phyloP scores from a whole-genome alignment of 2,797 vertebrate species.

The Pseudochirops cupreus region DNA sequence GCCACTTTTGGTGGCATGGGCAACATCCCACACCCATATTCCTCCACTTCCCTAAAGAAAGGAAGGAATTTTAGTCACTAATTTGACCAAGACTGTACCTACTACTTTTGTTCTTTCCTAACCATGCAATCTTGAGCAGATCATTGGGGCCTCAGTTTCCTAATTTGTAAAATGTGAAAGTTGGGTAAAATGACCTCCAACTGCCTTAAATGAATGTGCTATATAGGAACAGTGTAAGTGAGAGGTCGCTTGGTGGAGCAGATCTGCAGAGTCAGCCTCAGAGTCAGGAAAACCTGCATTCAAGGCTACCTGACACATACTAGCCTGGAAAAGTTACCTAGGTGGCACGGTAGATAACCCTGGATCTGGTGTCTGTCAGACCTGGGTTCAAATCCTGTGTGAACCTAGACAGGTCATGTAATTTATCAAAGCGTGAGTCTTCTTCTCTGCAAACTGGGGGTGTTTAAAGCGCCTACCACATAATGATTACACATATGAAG shows the following conservation, averaged over 20 bases:
- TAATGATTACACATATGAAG: neutral
- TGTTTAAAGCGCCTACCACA: neutral
- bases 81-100: neutral
- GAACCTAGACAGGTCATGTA: neutral
- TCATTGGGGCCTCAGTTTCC: neutral
- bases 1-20: neutral
- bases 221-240: neutral
- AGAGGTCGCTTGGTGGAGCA: neutral
- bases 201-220: neutral
- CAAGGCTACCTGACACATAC: neutral
- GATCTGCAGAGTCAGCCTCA: neutral
- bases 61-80: neutral
- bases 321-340: neutral
- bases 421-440: neutral
- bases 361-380: neutral
- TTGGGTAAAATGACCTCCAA: neutral
- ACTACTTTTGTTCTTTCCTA: neutral
- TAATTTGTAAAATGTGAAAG: neutral
- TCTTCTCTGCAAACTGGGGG: neutral
- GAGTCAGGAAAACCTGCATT: neutral
- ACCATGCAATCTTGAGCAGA: neutral
- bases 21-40: neutral
- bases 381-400: neutral
- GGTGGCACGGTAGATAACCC: neutral
- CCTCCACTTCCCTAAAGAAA: neutral